Conservation (phyloP, 1,140 invertebrate species). For the Ceratoteleas bidentatus region DNA sequence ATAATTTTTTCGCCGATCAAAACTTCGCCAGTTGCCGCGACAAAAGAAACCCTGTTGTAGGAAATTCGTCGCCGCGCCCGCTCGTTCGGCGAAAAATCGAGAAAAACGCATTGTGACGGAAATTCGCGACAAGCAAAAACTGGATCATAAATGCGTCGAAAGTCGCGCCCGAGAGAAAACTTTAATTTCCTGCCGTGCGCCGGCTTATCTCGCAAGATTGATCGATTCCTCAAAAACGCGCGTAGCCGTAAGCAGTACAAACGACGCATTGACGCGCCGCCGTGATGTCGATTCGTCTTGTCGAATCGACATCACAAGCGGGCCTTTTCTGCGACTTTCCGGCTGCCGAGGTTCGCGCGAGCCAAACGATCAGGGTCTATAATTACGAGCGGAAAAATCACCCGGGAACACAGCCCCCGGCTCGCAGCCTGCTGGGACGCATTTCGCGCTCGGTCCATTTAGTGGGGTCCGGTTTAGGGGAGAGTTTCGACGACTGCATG, state of each 20-base stretch:
- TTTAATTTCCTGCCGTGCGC: constrained; percentile 42
- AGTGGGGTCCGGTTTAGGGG: constrained; percentile 34
- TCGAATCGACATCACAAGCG: constrained; percentile 2
- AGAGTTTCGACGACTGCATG: constrained; percentile 21
- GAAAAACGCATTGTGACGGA: neutral
- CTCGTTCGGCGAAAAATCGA: neutral
- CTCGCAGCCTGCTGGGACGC: constrained; percentile 38
- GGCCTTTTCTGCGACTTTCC: no score
- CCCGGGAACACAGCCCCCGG: constrained; percentile 16
- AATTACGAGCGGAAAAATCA: constrained; percentile 44
- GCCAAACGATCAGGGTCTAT: constrained; percentile 15
- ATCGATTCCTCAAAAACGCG: constrained; percentile 41
- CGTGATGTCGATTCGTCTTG: constrained; percentile 9
- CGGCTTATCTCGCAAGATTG: constrained; percentile 42
- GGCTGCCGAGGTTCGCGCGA: no score
- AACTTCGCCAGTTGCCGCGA: no score
- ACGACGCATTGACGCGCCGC: constrained; percentile 3
- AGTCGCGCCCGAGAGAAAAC: constrained; percentile 13
- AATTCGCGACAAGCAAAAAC: constrained; percentile 17
- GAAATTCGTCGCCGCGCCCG: no score
- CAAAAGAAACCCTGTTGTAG: no score
- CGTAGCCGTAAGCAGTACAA: constrained; percentile 5
- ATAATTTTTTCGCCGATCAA: no score
- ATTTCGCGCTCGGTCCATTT: constrained; percentile 51
- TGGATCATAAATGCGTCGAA: constrained; percentile 17